A percentile compares a stretch with the other conserved stretches of the same genome.
Conservation (phyloP, 2,888 invertebrate species). For the Stomorhina lunata region DNA sequence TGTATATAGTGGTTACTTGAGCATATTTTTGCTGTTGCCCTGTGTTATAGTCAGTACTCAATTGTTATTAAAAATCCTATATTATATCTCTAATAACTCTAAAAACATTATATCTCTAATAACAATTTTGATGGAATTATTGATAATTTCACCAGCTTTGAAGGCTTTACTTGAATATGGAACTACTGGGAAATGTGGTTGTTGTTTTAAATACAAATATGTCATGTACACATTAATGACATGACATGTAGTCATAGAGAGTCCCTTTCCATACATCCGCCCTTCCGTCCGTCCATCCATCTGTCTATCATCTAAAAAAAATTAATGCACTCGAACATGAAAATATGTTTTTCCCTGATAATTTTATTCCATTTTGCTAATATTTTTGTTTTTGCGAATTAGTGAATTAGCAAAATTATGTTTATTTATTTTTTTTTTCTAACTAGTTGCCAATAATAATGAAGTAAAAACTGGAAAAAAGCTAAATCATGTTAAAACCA, state of each 20-base stretch:
- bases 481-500: constrained; percentile 62
- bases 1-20: too few species aligned
- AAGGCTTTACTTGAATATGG: too few species aligned
- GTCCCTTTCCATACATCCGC: background rate
- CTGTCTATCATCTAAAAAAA: constrained; percentile 22
- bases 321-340: constrained; percentile 58
- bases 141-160: too few species aligned
- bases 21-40: too few species aligned
- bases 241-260: constrained; percentile 52
- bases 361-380: constrained; percentile 9
- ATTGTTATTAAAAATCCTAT: too few species aligned
- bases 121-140: too few species aligned
- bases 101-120: too few species aligned
- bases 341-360: constrained; percentile 59
- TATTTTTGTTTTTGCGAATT: constrained; percentile 38
- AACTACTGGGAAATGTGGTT: constrained; percentile 5
- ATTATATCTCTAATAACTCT: too few species aligned
- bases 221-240: constrained; percentile 59
- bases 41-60: too few species aligned
- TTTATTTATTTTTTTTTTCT: constrained; percentile 42
- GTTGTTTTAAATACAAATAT: constrained; percentile 42
- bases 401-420: constrained; percentile 39
- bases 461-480: constrained; percentile 52
- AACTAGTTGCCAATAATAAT: constrained; percentile 28
- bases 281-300: background rate